Conservation (phyloP, 1,140 invertebrate species). For the Choristoneura fumiferana region DNA sequence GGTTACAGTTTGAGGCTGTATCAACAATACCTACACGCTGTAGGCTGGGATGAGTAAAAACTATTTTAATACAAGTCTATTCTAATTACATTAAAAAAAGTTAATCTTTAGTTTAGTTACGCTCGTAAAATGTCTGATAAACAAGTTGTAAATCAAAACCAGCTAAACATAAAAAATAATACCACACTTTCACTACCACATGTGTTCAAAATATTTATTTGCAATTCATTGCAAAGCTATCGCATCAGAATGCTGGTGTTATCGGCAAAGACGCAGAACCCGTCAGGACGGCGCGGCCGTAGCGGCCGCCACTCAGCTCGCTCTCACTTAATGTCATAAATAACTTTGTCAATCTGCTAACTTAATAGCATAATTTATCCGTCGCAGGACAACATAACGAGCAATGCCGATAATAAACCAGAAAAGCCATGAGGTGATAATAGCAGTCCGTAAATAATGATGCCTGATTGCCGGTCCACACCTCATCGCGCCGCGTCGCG, state of each 20-base stretch:
- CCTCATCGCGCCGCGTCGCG: constrained; percentile 43
- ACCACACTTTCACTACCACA: no score
- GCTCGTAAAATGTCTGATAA: no score
- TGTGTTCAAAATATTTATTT: no score
- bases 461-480: constrained; percentile 67
- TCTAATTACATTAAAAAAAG: no score
- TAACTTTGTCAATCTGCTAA: constrained; percentile 76
- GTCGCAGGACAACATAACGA: constrained; percentile 73
- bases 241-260: constrained; percentile 29
- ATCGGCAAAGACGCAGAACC: constrained; percentile 32
- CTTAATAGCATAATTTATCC: constrained; percentile 74
- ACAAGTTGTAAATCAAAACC: no score
- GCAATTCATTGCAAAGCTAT: constrained; percentile 25
- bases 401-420: constrained; percentile 72
- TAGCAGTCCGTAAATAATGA: constrained; percentile 74
- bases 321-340: constrained; percentile 54
- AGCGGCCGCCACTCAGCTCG: constrained; percentile 47
- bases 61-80: no score
- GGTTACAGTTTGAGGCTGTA: no score
- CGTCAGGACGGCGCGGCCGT: constrained; percentile 24
- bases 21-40: no score
- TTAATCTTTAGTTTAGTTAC: no score
- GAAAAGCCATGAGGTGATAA: constrained; percentile 75
- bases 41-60: no score
- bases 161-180: no score